Conservation (phyloP, 2,797 vertebrate species). For the Tenualosa ilisha region DNA sequence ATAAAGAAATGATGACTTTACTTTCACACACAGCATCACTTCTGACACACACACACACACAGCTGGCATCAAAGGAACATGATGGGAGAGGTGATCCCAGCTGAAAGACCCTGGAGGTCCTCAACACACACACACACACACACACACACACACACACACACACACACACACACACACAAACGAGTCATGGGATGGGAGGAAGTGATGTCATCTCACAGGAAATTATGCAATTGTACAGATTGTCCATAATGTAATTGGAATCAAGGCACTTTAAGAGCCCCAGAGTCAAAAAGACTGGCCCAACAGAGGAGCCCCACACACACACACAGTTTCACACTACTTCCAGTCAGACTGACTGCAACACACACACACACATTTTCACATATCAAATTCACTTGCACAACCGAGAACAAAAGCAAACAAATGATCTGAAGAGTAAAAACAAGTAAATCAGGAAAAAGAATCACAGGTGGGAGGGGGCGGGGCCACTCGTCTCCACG, state of each 20-base stretch:
- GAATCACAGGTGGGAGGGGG: constrained; percentile 31
- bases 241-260: constrained; percentile 60
- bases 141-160: background rate
- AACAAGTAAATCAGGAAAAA: constrained; percentile 1
- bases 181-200: background rate
- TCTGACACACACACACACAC: background rate
- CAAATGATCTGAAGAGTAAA: constrained; percentile 31
- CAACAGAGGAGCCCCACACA: constrained; percentile 65
- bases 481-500: no score
- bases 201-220: background rate
- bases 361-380: constrained; percentile 34
- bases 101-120: background rate
- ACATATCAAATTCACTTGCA: constrained; percentile 36
- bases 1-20: constrained; percentile 18
- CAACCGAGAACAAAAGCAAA: background rate
- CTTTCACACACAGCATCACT: background rate
- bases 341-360: constrained; percentile 47
- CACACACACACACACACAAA: background rate
- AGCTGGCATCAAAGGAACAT: background rate
- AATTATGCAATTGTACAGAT: constrained; percentile 53
- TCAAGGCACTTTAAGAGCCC: constrained; percentile 94
- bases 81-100: background rate
- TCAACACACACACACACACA: background rate
- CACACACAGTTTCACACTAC: background rate
- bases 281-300: constrained; percentile 79